Evolutionary conservation across 2,888 invertebrate species (phyloP), one percentile per base, ranked within the genome.

Genomic region (Drosophila testacea): DNA sequence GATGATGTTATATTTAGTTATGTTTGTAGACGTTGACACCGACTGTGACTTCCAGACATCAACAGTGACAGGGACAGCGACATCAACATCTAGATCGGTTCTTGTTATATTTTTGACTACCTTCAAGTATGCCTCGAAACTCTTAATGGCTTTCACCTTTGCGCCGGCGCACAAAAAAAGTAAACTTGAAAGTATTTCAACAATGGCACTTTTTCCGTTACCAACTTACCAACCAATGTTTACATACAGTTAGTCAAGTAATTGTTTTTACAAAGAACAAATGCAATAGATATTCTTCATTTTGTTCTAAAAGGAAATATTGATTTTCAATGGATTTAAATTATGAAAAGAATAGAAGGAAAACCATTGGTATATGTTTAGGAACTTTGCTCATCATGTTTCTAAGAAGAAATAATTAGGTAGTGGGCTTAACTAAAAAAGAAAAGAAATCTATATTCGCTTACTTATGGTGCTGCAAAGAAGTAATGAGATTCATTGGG

Each of bases 131-230:
- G 44, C 36, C 64, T 34, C 48, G 32, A 41, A 30, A 36, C 48
- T 64, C 47, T 72, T 82, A 70, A 88, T 82, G 85, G 69, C 69
- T 79, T 85, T 83, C 83, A 79, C 83, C 88, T 85, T 77, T 88
- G 74, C 55, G 65, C 77, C 69, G 50, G 42, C 61, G 52, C 38
- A 56, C 63, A 11, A 51, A 27, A 39, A 51, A 70, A 51, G 13
- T 32, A 51, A 68, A 54, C 73, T 56, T 36, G 38, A 63, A 76
- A 69, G 55, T 73, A 77, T 75, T 69, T 77, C 57, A 77, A 68
- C 78, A 72, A 70, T 73, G 41, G 57, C 55, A 44, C 16, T 55
- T 50, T 34, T 39, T 55, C 9, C 7, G 32, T 6, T 32, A 7
- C 3, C 7, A 32, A 32, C 32, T 6, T 6, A 6, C 32, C 2